phyloP scores from a whole-genome alignment of 92 coral and sea anemone genomes.

The Nematostella vectensis region DNA sequence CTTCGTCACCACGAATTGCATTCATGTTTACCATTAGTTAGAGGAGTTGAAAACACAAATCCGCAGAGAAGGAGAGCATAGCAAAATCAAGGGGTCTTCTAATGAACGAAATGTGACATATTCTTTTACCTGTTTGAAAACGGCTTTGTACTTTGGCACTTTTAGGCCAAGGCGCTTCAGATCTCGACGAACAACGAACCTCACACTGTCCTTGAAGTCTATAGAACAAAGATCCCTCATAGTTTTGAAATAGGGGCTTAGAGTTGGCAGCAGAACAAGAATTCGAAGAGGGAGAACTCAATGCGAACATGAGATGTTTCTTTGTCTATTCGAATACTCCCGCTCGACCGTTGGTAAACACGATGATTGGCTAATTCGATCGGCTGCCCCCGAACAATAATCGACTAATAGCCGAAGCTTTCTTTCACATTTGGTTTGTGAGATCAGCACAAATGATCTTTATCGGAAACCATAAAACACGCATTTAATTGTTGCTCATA shows the following conservation, averaged over 20 bases:
- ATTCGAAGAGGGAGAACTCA: neutral
- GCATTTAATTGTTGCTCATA: no score
- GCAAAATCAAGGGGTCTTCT: no score
- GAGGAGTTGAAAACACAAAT: neutral
- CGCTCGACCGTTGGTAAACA: slow-evolving; percentile 53
- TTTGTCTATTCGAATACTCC: slow-evolving; percentile 21
- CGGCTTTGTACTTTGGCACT: slow-evolving; percentile 89
- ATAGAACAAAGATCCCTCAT: slow-evolving; percentile 91
- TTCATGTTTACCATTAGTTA: no score
- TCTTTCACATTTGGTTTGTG: no score
- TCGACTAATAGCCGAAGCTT: no score
- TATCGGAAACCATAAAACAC: no score
- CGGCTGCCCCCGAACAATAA: neutral
- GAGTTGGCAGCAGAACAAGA: neutral
- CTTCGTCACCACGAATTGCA: slow-evolving; percentile 1
- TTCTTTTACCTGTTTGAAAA: no score
- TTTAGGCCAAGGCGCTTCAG: slow-evolving; percentile 83
- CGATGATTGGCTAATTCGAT: slow-evolving; percentile 27
- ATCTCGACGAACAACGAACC: slow-evolving; percentile 77
- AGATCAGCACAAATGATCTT: no score
- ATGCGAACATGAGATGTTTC: neutral
- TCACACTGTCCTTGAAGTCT: slow-evolving; percentile 89
- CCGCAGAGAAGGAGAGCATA: no score
- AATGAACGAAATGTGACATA: no score
- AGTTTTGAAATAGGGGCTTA: slow-evolving; percentile 2